A percentile compares a stretch with the other conserved stretches of the same genome.
Conservation (phyloP, 1,140 invertebrate genomes). For the Heliconius congener region DNA sequence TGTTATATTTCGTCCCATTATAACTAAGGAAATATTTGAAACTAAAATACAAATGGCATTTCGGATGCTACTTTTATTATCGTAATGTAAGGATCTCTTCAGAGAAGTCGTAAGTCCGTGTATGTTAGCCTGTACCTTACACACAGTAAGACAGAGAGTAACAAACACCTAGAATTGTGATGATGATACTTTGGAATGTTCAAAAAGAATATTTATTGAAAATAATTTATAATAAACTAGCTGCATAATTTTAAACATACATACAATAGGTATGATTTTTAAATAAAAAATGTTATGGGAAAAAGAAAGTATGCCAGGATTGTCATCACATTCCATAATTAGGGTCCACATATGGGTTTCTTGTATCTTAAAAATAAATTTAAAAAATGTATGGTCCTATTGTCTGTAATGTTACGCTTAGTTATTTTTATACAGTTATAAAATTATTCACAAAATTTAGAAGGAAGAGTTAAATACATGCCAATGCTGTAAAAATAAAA, state of each 20-base stretch:
- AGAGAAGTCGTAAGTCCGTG: background rate
- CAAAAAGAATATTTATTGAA: background rate
- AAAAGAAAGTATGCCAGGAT: background rate
- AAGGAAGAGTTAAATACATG: background rate
- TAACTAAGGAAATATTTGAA: background rate
- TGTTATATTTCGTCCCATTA: background rate
- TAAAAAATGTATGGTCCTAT: too few species aligned
- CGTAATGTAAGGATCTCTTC: background rate
- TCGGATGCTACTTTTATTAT: background rate
- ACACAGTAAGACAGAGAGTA: constrained; percentile 15
- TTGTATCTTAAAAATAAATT: background rate
- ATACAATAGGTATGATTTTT: background rate
- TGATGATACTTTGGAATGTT: constrained; percentile 22
- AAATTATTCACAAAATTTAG: background rate
- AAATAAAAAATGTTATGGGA: background rate
- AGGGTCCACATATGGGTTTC: background rate
- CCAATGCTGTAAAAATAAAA: background rate
- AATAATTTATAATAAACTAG: constrained; percentile 12
- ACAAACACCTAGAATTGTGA: constrained; percentile 9
- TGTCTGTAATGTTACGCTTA: too few species aligned
- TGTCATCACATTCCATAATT: background rate
- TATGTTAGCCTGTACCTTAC: constrained; percentile 16
- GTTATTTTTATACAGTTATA: too few species aligned
- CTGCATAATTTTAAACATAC: constrained; percentile 3
- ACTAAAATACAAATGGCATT: background rate